Percentiles rank a stretch among this genome's conserved stretches.
Evolutionary conservation across 2,888 invertebrate genomes (phyloP).

Genomic region (Eupithecia centaureata): DNA sequence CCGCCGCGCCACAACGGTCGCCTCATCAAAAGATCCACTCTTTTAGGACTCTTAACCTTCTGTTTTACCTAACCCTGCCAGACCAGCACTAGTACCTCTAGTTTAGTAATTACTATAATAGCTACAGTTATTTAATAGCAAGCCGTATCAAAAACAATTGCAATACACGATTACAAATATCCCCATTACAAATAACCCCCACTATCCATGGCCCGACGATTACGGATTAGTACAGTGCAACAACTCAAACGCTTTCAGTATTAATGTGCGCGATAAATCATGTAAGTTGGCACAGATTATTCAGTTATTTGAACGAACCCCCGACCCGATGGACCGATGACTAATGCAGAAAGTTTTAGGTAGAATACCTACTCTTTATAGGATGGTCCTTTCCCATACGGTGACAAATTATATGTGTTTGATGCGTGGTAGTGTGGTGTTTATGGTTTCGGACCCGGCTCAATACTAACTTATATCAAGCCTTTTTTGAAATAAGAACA

Average conservation of each 20-base stretch:
- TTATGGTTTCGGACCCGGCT: background rate
- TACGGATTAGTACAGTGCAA: constrained; percentile 65
- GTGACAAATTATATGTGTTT: background rate
- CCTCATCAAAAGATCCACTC: background rate
- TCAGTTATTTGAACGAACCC: constrained; percentile 38
- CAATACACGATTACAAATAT: constrained; percentile 62
- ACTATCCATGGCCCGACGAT: constrained; percentile 64
- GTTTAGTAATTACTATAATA: background rate
- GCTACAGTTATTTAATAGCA: background rate
- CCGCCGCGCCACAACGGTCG: no score
- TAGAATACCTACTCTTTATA: constrained; percentile 7
- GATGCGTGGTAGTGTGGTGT: background rate
- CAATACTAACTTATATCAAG: background rate
- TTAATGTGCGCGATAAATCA: constrained; percentile 60
- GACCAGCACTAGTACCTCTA: no score
- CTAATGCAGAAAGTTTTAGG: constrained; percentile 35
- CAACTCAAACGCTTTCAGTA: constrained; percentile 60
- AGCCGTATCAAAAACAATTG: constrained; percentile 52
- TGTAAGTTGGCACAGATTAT: constrained; percentile 45
- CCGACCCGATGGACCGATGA: constrained; percentile 21
- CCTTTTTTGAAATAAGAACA: no score
- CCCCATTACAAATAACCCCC: constrained; percentile 58
- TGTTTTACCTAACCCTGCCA: background rate
- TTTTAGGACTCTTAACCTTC: background rate
- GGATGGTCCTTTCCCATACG: constrained; percentile 3